Conservation (phyloP, 2,888 invertebrate species). For the Eledone cirrhosa region DNA sequence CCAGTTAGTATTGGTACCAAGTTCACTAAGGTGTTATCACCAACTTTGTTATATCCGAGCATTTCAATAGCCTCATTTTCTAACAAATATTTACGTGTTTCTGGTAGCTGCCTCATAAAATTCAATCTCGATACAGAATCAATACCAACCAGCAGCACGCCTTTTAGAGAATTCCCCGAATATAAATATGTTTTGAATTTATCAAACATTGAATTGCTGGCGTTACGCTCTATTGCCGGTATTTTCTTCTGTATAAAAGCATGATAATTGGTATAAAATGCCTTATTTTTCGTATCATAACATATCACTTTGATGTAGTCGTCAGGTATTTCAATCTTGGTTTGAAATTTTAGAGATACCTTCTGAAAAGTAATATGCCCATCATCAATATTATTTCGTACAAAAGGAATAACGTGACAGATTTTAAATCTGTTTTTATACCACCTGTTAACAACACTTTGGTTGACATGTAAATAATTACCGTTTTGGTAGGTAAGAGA, state of each 20-base stretch:
- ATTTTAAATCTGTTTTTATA: constrained; percentile 46
- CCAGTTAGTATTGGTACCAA: constrained; percentile 83
- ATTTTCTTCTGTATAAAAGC: constrained; percentile 51
- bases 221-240: constrained; percentile 14
- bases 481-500: constrained; percentile 54
- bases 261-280: constrained; percentile 58
- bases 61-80: constrained; percentile 78
- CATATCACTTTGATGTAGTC: constrained; percentile 60
- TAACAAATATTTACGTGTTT: constrained; percentile 72
- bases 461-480: constrained; percentile 42
- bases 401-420: constrained; percentile 55
- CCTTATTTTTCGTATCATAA: constrained; percentile 45
- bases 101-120: constrained; percentile 84
- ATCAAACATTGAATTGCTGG: neutral
- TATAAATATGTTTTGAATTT: constrained; percentile 33
- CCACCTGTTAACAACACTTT: constrained; percentile 41
- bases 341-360: constrained; percentile 34
- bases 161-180: constrained; percentile 67
- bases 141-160: constrained; percentile 82
- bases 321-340: constrained; percentile 41
- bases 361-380: constrained; percentile 39
- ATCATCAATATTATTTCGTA: constrained; percentile 41
- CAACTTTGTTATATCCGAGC: constrained; percentile 90
- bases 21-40: constrained; percentile 92
- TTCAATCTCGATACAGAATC: constrained; percentile 87